Evolutionary conservation across 2,113 vertebrate genomes (phyloP).

Genomic region (Eptesicus fuscus): DNA sequence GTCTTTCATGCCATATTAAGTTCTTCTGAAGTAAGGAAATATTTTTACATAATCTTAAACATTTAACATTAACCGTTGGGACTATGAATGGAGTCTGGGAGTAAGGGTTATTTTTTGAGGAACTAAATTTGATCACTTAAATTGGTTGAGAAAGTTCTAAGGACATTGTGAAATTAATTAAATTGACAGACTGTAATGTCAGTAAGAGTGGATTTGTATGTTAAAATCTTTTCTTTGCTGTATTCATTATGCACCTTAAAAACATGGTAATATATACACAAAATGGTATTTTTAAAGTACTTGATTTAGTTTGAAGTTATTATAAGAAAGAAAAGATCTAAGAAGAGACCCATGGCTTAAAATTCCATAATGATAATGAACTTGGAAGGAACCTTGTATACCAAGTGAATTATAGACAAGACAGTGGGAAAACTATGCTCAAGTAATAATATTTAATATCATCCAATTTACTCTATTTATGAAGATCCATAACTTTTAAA

Average conservation of each 20-base stretch:
- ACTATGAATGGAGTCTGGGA: conserved; percentile 16
- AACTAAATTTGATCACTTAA: conserved; percentile 49
- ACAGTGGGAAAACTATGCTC: background rate
- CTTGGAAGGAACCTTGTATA: conserved; percentile 3
- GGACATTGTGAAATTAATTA: conserved; percentile 45
- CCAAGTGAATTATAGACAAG: conserved; percentile 25
- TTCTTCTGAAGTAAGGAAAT: conserved; percentile 28
- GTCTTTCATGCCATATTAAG: background rate
- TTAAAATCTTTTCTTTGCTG: conserved; percentile 53
- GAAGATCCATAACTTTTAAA: conserved; percentile 26
- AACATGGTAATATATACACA: conserved; percentile 55
- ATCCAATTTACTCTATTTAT: background rate
- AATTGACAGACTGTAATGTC: conserved; percentile 51
- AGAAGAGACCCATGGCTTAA: conserved; percentile 30
- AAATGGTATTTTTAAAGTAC: conserved; percentile 50
- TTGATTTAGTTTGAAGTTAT: conserved; percentile 61
- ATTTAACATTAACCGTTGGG: conserved; percentile 2
- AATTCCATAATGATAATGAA: conserved; percentile 49
- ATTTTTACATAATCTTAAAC: conserved; percentile 24
- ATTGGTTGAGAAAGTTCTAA: conserved; percentile 42
- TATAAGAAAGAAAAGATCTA: conserved; percentile 47
- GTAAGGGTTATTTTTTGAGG: conserved; percentile 33
- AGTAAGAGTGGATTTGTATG: conserved; percentile 55
- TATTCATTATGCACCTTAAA: conserved; percentile 59
- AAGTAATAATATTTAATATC: background rate